Conservation (phyloP, 2,113 vertebrate species). For the Bathybates hornii region DNA sequence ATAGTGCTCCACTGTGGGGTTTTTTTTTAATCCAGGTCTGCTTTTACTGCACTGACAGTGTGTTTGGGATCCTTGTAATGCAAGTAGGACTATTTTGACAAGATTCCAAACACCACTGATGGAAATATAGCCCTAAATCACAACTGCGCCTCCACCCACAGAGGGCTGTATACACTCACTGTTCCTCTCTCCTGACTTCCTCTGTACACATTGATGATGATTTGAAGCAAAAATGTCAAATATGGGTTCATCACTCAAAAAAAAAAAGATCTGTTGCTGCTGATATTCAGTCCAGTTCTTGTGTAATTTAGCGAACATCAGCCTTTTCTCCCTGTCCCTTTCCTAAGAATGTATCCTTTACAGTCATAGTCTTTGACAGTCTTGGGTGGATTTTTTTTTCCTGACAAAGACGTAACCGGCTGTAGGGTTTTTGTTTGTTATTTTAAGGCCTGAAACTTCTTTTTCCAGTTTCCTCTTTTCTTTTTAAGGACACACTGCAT, state of each 20-base stretch:
- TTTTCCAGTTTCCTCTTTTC: neutral
- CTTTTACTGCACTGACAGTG: neutral
- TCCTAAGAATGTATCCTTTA: neutral
- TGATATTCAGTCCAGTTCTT: neutral
- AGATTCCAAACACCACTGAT: neutral
- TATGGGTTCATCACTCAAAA: neutral
- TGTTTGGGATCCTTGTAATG: neutral
- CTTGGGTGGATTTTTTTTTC: neutral
- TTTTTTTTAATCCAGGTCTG: neutral
- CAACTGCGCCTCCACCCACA: neutral
- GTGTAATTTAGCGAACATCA: neutral
- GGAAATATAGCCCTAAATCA: neutral
- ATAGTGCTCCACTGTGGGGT: rapidly evolving
- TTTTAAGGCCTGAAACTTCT: neutral
- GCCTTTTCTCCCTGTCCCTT: neutral
- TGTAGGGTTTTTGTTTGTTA: neutral
- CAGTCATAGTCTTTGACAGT: neutral
- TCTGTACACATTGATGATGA: neutral
- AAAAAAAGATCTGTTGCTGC: neutral
- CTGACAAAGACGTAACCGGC: neutral
- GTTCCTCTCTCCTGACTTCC: neutral
- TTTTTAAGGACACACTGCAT: neutral
- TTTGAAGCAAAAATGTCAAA: neutral
- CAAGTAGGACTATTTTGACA: neutral
- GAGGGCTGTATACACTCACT: neutral